phyloP scores from a whole-genome alignment of 1,140 invertebrate genomes.

The Drosophila chauvacae region DNA sequence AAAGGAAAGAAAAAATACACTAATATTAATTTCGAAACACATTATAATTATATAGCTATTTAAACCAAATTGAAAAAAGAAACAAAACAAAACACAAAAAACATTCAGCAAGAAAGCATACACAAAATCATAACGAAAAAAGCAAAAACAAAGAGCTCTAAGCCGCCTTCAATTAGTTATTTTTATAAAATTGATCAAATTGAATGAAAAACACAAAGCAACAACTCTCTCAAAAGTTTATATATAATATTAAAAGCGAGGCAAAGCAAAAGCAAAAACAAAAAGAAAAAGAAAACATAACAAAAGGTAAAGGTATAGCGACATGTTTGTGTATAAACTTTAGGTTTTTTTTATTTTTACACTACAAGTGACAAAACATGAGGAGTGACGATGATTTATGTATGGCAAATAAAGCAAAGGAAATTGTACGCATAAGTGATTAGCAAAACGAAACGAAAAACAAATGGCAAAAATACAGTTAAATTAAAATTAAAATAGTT shows the following conservation, averaged over 20 bases:
- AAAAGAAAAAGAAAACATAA: slow-evolving; percentile 8
- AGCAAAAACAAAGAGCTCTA: slow-evolving; percentile 80
- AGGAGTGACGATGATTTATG: slow-evolving; percentile 43
- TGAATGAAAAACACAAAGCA: slow-evolving; percentile 39
- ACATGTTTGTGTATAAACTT: slow-evolving; percentile 64
- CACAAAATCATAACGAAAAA: slow-evolving; percentile 44
- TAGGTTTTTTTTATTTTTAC: slow-evolving; percentile 69
- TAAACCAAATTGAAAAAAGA: slow-evolving; percentile 71
- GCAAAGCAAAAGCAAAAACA: slow-evolving; percentile 12
- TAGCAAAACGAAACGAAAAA: slow-evolving; percentile 33
- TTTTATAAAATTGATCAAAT: slow-evolving; percentile 79
- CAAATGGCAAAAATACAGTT: slow-evolving; percentile 23
- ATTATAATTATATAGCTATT: slow-evolving; percentile 58
- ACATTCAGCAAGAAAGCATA: slow-evolving; percentile 38
- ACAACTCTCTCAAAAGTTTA: slow-evolving; percentile 72
- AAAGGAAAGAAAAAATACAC: slow-evolving; percentile 74
- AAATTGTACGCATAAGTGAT: slow-evolving; percentile 45
- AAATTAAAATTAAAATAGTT: slow-evolving; percentile 54
- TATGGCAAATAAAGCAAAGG: slow-evolving; percentile 45
- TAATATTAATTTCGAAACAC: slow-evolving; percentile 57
- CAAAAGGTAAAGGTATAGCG: slow-evolving; percentile 28
- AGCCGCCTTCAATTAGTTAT: slow-evolving; percentile 82
- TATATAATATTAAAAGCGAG: slow-evolving; percentile 54
- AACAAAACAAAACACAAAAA: slow-evolving; percentile 36
- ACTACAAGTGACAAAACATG: slow-evolving; percentile 68